Conservation (phyloP, 2,797 vertebrate genomes). For the Chlorospingus flavigularis region DNA sequence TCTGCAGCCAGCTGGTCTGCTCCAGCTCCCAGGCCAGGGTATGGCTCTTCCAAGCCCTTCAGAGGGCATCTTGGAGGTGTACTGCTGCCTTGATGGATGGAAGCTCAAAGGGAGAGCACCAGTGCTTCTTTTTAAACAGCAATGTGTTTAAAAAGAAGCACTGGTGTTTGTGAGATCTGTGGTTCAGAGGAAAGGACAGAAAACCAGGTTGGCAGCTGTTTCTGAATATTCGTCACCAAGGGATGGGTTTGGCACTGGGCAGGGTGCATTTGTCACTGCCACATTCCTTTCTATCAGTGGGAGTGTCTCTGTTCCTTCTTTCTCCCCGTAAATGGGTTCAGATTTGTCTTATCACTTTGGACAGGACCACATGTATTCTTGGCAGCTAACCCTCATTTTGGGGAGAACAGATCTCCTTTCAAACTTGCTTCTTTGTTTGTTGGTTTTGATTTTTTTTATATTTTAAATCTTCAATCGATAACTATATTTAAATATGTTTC, state of each 20-base stretch:
- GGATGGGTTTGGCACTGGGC: conserved; percentile 14
- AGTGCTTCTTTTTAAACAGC: neutral
- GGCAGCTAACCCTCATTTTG: neutral
- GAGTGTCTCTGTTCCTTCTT: neutral
- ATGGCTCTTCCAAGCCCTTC: neutral
- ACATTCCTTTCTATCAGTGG: conserved; percentile 31
- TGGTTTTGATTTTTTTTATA: neutral
- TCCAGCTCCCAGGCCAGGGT: rapidly evolving
- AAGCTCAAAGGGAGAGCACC: neutral
- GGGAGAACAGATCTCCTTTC: neutral
- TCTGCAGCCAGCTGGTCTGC: neutral
- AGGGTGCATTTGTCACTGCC: conserved; percentile 24
- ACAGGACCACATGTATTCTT: neutral
- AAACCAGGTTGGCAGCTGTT: conserved; percentile 22
- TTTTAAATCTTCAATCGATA: neutral
- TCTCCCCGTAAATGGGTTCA: neutral
- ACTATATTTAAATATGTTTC: neutral
- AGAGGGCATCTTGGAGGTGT: neutral
- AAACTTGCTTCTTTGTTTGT: neutral
- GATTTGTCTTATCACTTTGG: conserved; percentile 9
- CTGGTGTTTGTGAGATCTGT: neutral
- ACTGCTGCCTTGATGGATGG: neutral
- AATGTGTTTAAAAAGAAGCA: neutral
- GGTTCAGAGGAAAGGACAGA: neutral
- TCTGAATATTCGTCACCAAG: neutral